Conservation (phyloP, 2,797 vertebrate species). For the Melanotaenia parkinsoni region DNA sequence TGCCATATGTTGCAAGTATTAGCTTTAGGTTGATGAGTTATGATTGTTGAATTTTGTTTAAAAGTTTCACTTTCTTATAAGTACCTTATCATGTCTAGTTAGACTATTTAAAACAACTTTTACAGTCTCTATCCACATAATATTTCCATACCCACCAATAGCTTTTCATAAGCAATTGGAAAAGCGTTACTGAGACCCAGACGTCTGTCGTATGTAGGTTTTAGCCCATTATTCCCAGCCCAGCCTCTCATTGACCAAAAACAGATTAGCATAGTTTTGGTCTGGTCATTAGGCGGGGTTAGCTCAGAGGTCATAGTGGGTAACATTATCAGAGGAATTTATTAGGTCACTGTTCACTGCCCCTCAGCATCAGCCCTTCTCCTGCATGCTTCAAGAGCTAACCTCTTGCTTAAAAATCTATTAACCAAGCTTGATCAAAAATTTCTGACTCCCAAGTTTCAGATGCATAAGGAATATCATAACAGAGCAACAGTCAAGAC, state of each 20-base stretch:
- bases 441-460: slow-evolving; percentile 16
- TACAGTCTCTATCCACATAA: neutral
- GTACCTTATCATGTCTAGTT: slow-evolving; percentile 1
- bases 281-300: slow-evolving; percentile 38
- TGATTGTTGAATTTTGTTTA: slow-evolving; percentile 36
- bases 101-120: slow-evolving; percentile 16
- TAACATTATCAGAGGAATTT: slow-evolving; percentile 58
- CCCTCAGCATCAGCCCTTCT: slow-evolving; percentile 29
- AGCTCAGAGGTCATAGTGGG: slow-evolving; percentile 45
- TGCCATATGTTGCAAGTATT: slow-evolving; percentile 52
- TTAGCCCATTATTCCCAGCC: slow-evolving; percentile 48
- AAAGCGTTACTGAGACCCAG: slow-evolving; percentile 26
- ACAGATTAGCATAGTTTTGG: slow-evolving; percentile 64
- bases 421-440: slow-evolving; percentile 27
- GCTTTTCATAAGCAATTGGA: slow-evolving; percentile 18
- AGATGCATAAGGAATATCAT: slow-evolving; percentile 27
- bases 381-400: slow-evolving; percentile 29
- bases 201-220: slow-evolving; percentile 25
- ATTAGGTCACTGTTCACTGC: slow-evolving; percentile 42
- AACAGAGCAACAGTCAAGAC: slow-evolving; percentile 12
- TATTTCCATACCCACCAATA: slow-evolving; percentile 1
- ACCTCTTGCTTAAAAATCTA: slow-evolving; percentile 57
- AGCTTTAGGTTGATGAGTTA: slow-evolving; percentile 45
- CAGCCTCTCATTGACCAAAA: slow-evolving; percentile 42
- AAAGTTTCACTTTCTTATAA: slow-evolving; percentile 37